A percentile compares a stretch with the other conserved stretches of the same genome.
Conservation (phyloP, 2,888 invertebrate species). For the Sylvicola cinctus region DNA sequence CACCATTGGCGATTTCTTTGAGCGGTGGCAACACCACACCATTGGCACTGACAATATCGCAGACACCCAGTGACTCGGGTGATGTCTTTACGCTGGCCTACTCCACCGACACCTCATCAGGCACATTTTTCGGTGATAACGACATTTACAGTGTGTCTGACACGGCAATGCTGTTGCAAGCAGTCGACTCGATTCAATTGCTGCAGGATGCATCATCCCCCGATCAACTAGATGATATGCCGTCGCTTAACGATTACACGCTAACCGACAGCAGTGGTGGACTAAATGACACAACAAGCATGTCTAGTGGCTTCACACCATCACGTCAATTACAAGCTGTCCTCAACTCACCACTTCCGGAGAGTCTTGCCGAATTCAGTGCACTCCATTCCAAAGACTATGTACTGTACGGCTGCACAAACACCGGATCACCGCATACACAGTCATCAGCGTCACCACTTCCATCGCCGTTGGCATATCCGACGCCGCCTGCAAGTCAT, state of each 20-base stretch:
- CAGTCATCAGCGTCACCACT: conserved; percentile 35
- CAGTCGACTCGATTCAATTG: conserved; percentile 39
- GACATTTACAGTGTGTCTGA: conserved; percentile 59
- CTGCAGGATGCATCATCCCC: conserved; percentile 39
- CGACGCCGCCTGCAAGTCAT: conserved; percentile 74
- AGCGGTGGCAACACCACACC: conserved; percentile 16
- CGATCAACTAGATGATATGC: conserved; percentile 41
- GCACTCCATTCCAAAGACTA: conserved; percentile 45
- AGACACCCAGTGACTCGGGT: conserved; percentile 24
- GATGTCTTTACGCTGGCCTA: conserved; percentile 37
- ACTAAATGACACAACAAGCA: conserved; percentile 4
- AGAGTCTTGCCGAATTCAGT: conserved; percentile 63
- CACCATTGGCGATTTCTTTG: conserved; percentile 15
- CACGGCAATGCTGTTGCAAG: conserved; percentile 42
- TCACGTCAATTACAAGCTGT: conserved; percentile 42
- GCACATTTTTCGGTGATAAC: conserved; percentile 38
- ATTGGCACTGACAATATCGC: conserved; percentile 21
- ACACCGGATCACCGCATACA: conserved; percentile 19
- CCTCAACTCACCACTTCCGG: conserved; percentile 55
- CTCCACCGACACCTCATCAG: conserved; percentile 36
- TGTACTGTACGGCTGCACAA: conserved; percentile 24
- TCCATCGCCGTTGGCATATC: conserved; percentile 55
- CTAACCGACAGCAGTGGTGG: conserved; percentile 21
- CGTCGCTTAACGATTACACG: conserved; percentile 39
- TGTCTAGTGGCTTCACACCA: conserved; percentile 8